Base-by-base conservation (phyloP, 2,888 invertebrate genomes). In the Drosophila paucipuncta region DNA sequence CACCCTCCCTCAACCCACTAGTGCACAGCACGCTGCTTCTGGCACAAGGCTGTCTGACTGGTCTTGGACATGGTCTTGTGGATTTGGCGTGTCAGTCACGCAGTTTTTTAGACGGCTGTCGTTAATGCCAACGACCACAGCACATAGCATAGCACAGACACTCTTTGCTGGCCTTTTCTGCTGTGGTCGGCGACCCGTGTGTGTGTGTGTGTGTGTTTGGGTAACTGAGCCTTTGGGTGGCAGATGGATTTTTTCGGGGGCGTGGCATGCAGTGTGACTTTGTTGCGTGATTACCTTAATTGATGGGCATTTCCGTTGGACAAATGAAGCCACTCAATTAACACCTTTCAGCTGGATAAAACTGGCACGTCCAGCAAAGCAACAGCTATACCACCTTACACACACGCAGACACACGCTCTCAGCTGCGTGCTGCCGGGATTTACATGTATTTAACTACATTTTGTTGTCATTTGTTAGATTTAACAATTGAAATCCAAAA, bases 301-400 rank as follows among this genome's bases (percentile, higher is more conserved):
- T 88, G 87, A 88, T 88, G 87, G 91, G 90, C 87, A 88, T 88
- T 88, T 88, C 87, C 87, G 87, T 75, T 82, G 82, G 77, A 68
- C 90, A 91, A 88, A 88, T 91, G 90, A 88, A 88, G 91, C 91
- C 91, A 88, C 87, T 88, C 87, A 91, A 91, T 88, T 88, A 88
- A 88, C 87, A 88, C 87, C 90, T 91, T 89, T 91, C 85, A 88
- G 59, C 69, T 69, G 88, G 61, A 82, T 87, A 89, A 91, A 87
- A 87, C 76, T 82, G 74, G 73, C 90, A 86, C 85, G 77, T 85
- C 67, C 67, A 58, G 55, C 53, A 47, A 65, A 68, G 70, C 68
- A 77, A 71, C 78, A 82, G 59, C 68, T 60, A 49, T 53, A 43
- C 43, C 5, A 43, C 22, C 43, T 22, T 37, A 64, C 61, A 43